Percentiles rank a stretch among this genome's conserved stretches.
phyloP scores from a whole-genome alignment of 2,888 invertebrate species.

The Ichneumon xanthorius region DNA sequence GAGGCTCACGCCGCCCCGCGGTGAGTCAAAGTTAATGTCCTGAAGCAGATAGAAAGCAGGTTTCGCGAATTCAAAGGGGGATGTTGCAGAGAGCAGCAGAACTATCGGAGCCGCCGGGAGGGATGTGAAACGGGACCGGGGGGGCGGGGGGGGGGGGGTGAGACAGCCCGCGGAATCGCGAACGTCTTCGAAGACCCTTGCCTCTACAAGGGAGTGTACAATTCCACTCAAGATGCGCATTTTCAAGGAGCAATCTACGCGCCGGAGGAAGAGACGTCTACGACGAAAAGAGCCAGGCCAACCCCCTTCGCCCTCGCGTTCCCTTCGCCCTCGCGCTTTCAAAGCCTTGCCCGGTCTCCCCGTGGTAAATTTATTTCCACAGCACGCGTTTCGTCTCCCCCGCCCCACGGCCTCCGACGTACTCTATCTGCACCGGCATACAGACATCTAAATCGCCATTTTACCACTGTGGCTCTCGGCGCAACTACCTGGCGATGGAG shows the following conservation, averaged over 20 bases:
- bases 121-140: neutral
- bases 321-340: slow-evolving; percentile 37
- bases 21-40: slow-evolving; percentile 86
- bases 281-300: slow-evolving; percentile 44
- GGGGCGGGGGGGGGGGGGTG: neutral
- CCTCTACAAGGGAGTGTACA: slow-evolving; percentile 64
- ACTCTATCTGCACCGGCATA: neutral
- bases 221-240: slow-evolving; percentile 69
- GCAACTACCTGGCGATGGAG: slow-evolving; percentile 41
- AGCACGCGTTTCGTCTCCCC: slow-evolving; percentile 48
- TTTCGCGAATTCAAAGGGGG: slow-evolving; percentile 55
- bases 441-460: slow-evolving; percentile 64
- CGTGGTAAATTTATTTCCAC: slow-evolving; percentile 67
- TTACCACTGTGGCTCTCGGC: slow-evolving; percentile 50
- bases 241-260: slow-evolving; percentile 64
- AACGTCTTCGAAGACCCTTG: slow-evolving; percentile 56
- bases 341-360: slow-evolving; percentile 62
- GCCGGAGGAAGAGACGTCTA: slow-evolving; percentile 30
- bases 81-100: neutral
- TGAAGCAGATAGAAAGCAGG: slow-evolving; percentile 68
- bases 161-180: slow-evolving; percentile 56
- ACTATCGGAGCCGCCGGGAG: neutral
- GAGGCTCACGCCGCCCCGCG: slow-evolving; percentile 85
- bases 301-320: slow-evolving; percentile 7
- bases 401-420: slow-evolving; percentile 9